Conservation (phyloP, 2,888 invertebrate species). For the Leptinotarsa rubiginosa region DNA sequence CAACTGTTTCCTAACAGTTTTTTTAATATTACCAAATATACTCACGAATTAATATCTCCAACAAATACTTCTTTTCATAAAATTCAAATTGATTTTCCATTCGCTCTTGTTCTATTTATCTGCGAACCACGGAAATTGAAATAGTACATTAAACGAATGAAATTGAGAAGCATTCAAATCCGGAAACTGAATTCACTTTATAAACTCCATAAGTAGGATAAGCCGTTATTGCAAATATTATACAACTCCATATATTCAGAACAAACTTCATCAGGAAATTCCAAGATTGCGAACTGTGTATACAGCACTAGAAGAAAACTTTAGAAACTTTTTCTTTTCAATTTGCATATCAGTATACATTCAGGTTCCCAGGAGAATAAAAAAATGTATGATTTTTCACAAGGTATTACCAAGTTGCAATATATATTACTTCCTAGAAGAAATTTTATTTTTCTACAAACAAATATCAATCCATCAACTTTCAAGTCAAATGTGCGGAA, state of each 20-base stretch:
- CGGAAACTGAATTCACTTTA: slow-evolving; percentile 27
- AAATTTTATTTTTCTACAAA: background rate
- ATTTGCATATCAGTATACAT: slow-evolving; percentile 43
- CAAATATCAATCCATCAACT: too few species aligned
- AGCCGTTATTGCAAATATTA: slow-evolving; percentile 43
- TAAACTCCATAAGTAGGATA: slow-evolving; percentile 39
- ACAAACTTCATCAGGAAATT: slow-evolving; percentile 41
- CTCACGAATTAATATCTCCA: too few species aligned
- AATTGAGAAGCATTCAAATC: slow-evolving; percentile 36
- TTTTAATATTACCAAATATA: too few species aligned
- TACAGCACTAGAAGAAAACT: slow-evolving; percentile 27
- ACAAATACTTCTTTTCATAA: background rate
- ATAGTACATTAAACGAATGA: slow-evolving; percentile 5
- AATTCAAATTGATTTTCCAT: background rate
- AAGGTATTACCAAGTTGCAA: slow-evolving; percentile 30
- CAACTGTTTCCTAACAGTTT: too few species aligned
- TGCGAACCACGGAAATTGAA: background rate
- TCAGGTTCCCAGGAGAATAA: slow-evolving; percentile 32
- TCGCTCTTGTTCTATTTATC: background rate
- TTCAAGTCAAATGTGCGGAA: too few species aligned
- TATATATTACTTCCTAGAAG: background rate
- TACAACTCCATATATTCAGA: slow-evolving; percentile 31
- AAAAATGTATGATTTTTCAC: slow-evolving; percentile 33
- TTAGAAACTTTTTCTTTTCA: slow-evolving; percentile 35
- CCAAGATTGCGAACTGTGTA: slow-evolving; percentile 33